A percentile compares a stretch with the other conserved stretches of the same genome.
These are phyloP conservation scores for Platypus cylindrus DNA, from an alignment of 2,888 invertebrate species.

Conservation along the genomic window DNA sequence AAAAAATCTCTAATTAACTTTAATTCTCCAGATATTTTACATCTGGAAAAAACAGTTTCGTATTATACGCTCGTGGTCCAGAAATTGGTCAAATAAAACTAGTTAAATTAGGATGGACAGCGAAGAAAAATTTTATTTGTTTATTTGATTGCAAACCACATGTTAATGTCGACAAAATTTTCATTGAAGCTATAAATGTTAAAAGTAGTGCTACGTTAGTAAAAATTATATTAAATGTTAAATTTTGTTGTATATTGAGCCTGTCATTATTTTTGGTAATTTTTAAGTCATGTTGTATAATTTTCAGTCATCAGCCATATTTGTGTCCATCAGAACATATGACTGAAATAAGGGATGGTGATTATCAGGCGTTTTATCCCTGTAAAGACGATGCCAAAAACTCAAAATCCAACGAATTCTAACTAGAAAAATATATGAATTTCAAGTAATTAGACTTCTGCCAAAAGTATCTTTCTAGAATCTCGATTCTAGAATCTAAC, in stretches of 20 bases:
- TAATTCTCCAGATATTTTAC: constrained; percentile 10
- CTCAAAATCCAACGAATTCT: background rate
- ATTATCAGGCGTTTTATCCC: constrained; percentile 19
- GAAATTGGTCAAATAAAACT: constrained; percentile 23
- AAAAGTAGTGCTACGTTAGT: constrained; percentile 14
- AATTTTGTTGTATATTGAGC: no score
- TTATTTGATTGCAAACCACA: constrained; percentile 23
- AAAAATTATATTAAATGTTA: no score
- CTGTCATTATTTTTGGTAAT: no score
- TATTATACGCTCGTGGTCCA: constrained; percentile 28
- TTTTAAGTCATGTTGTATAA: background rate
- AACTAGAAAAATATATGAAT: background rate
- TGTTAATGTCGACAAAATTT: constrained; percentile 23
- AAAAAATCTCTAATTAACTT: background rate
- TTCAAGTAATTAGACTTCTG: background rate
- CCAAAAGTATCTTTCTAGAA: background rate
- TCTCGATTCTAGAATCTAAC: background rate
- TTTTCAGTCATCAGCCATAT: constrained; percentile 16
- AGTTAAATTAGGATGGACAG: constrained; percentile 28
- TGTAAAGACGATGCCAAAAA: constrained; percentile 7
- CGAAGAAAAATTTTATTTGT: constrained; percentile 22
- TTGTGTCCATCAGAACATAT: constrained; percentile 21
- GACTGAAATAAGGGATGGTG: constrained; percentile 24
- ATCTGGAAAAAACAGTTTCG: constrained; percentile 19
- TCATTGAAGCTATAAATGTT: constrained; percentile 17